Evolutionary conservation across 2,797 vertebrate species (phyloP), one percentile per base, ranked within the genome.

Genomic region (Xiphorhynchus erythropygius): DNA sequence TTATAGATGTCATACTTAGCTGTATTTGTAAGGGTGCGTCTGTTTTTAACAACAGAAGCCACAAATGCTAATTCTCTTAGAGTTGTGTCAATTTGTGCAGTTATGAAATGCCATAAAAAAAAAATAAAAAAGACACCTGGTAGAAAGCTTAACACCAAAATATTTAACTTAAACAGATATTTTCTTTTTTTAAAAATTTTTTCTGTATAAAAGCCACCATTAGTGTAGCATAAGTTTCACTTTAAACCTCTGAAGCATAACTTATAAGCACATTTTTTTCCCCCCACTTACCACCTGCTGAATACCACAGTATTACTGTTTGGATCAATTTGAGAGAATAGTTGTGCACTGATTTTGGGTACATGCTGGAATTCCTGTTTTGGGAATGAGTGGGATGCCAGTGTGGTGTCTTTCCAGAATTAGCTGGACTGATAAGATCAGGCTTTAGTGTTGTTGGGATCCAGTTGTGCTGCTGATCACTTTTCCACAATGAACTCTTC

Each of bases 361-460:
- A 4, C 1, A 2, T 17, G 8, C 2, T 84, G n/a, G 28, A 78
- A 50, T 63, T 59, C 15, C 4, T 18, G 11, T 42, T 27, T 3
- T 46, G 7, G 25, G 37, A n/a, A 22, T 15, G 37, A 42, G 10
- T 50, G 30, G n/a, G 14, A 52, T 90, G 10, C 2, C 8, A 30
- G 0, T 5, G 11, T 11, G 35, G 4, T 65, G 7, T 9, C 5
- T 47, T 57, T 83, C 28, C 19, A 47, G 22, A 56, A n/a, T 19
- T 59, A 60, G 6, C 23, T 74, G 50, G 23, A 52, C 10, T 69
- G 30, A 18, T 5, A 37, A 44, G 18, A 2, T 80, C 27, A 50
- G 32, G 10, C 13, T 46, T 55, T 65, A 21, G 4, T 10, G 2
- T 1, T 10, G 2, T 1, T 59, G 25, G 10, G 32, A 39, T 53